Percentiles rank a stretch among this genome's conserved stretches.
Evolutionary conservation across 2,113 vertebrate species (phyloP).

Genomic region (Chionomys nivalis): DNA sequence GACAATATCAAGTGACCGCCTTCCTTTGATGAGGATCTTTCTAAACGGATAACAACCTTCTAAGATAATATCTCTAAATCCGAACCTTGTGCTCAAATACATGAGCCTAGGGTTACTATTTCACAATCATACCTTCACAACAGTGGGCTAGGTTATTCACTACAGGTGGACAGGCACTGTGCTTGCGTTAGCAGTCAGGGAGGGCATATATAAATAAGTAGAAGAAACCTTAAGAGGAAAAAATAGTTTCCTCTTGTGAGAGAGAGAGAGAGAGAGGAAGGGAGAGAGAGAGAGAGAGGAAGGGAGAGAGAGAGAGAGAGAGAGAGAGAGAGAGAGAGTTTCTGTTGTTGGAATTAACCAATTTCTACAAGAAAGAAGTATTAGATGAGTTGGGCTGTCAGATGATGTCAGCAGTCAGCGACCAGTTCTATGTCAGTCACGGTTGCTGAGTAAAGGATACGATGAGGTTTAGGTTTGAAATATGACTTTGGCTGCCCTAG

Average conservation of each 20-base stretch:
- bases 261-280: too few species aligned
- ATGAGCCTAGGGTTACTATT: too few species aligned
- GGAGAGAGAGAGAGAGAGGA: too few species aligned
- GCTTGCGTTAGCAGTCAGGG: neutral
- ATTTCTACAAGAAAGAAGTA: neutral
- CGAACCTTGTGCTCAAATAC: neutral
- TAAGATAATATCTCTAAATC: neutral
- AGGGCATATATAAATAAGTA: neutral
- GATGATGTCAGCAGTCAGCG: neutral
- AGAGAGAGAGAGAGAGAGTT: neutral
- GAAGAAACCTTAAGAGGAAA: neutral
- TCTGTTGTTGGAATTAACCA: neutral
- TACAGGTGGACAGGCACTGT: neutral
- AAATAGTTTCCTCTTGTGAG: neutral
- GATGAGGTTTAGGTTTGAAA: neutral
- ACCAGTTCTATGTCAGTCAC: neutral
- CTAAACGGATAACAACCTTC: neutral
- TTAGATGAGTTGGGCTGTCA: neutral
- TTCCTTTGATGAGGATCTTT: neutral
- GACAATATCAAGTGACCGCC: too few species aligned
- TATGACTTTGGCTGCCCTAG: neutral
- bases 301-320: too few species aligned
- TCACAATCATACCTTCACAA: too few species aligned
- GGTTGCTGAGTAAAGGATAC: neutral
- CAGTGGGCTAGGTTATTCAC: neutral